Evolutionary conservation across 23 tunicate species (phyloP).

Genomic region (Styela plicata): DNA sequence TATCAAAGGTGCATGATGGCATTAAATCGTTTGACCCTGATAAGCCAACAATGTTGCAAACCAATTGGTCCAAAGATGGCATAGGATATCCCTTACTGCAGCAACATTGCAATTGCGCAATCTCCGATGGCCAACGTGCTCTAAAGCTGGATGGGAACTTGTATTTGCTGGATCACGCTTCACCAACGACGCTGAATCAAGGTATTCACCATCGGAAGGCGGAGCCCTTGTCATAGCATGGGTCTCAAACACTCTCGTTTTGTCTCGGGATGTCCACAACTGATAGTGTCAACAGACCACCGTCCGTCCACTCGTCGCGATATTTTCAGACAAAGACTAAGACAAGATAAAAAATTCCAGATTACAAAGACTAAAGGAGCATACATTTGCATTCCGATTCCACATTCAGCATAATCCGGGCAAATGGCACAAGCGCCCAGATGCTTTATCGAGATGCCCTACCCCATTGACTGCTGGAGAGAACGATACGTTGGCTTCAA

Average conservation of each 20-base stretch:
- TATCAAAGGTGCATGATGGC: neutral
- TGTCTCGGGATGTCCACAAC: slow-evolving; percentile 9
- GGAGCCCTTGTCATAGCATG: slow-evolving; percentile 34
- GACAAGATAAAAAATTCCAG: neutral
- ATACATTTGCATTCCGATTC: neutral
- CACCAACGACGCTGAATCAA: slow-evolving; percentile 4
- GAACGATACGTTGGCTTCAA: neutral
- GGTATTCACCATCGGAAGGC: slow-evolving; percentile 34
- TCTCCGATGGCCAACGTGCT: slow-evolving; percentile 15
- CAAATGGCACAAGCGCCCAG: neutral
- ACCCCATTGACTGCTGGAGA: neutral
- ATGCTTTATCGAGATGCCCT: neutral
- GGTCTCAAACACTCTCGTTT: slow-evolving; percentile 22
- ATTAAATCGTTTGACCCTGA: neutral
- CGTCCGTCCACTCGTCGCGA: slow-evolving; percentile 28
- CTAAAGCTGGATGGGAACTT: slow-evolving; percentile 28
- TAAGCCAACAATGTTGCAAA: neutral
- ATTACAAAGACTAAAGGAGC: neutral
- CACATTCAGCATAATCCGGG: neutral
- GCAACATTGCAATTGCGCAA: slow-evolving; percentile 28
- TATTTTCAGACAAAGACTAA: slow-evolving; percentile 16
- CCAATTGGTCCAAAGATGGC: neutral
- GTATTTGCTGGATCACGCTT: slow-evolving; percentile 30
- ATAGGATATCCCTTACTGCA: slow-evolving; percentile 34
- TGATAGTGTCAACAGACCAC: slow-evolving; percentile 6